phyloP scores from a whole-genome alignment of 2,113 vertebrate species.

The Platycercus adscitus region DNA sequence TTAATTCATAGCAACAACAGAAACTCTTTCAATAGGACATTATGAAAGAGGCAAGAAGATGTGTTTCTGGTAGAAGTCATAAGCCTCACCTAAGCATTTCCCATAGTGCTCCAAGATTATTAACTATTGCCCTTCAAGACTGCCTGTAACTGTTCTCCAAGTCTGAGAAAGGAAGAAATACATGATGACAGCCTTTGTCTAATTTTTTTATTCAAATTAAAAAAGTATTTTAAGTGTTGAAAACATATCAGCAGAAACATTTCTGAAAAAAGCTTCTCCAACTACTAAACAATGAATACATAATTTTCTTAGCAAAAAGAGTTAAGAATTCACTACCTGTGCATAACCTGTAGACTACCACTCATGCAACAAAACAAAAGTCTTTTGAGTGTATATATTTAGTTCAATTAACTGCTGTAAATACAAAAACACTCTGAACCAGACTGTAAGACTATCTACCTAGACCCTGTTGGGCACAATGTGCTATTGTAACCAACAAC shows the following conservation, averaged over 20 bases:
- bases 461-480: background rate
- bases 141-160: background rate
- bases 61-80: background rate
- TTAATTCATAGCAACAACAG: background rate
- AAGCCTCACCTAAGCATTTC: background rate
- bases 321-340: background rate
- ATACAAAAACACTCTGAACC: background rate
- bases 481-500: background rate
- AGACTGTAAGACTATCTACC: background rate
- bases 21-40: background rate
- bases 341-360: background rate
- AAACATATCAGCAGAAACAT: background rate
- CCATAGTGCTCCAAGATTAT: background rate
- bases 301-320: background rate
- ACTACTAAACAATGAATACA: background rate
- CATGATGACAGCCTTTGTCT: background rate
- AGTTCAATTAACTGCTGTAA: background rate
- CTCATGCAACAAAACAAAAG: background rate
- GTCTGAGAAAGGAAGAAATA: constrained; percentile 33
- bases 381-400: background rate
- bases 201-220: background rate
- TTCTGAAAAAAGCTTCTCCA: background rate
- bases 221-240: background rate
- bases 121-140: background rate
- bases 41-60: background rate